A percentile compares a stretch with the other conserved stretches of the same genome.
phyloP scores from a whole-genome alignment of 2,888 invertebrate species.

The Andrena dorsata region DNA sequence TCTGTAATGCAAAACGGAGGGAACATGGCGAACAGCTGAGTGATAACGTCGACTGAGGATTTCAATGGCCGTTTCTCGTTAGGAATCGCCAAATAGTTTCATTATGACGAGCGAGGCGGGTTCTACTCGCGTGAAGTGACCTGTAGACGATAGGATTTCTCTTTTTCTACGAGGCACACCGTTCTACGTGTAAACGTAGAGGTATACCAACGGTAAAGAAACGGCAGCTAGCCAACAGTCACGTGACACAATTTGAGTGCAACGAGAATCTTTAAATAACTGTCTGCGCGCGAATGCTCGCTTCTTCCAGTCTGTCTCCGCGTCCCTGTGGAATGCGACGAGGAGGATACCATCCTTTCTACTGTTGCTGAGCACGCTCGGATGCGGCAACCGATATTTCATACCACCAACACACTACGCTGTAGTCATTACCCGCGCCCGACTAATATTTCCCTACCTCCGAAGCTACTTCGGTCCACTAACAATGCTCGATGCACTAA shows the following conservation, averaged over 20 bases:
- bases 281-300: constrained; percentile 59
- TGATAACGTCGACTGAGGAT: constrained; percentile 7
- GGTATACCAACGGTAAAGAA: constrained; percentile 61
- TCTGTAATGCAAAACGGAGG: constrained; percentile 1
- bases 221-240: constrained; percentile 64
- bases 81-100: neutral
- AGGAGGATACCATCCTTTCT: constrained; percentile 44
- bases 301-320: constrained; percentile 56
- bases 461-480: neutral
- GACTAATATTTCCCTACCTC: neutral
- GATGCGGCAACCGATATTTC: constrained; percentile 3
- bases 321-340: constrained; percentile 49
- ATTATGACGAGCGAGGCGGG: neutral
- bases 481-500: neutral
- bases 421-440: neutral
- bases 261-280: constrained; percentile 76
- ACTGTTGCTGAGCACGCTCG: constrained; percentile 27
- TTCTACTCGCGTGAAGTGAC: constrained; percentile 49
- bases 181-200: constrained; percentile 32
- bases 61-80: neutral
- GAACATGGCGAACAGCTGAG: constrained; percentile 36
- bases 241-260: constrained; percentile 69
- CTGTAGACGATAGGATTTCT: constrained; percentile 52
- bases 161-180: constrained; percentile 50
- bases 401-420: neutral